phyloP scores from a whole-genome alignment of 2,797 vertebrate species.

The Lutjanus campechanus region DNA sequence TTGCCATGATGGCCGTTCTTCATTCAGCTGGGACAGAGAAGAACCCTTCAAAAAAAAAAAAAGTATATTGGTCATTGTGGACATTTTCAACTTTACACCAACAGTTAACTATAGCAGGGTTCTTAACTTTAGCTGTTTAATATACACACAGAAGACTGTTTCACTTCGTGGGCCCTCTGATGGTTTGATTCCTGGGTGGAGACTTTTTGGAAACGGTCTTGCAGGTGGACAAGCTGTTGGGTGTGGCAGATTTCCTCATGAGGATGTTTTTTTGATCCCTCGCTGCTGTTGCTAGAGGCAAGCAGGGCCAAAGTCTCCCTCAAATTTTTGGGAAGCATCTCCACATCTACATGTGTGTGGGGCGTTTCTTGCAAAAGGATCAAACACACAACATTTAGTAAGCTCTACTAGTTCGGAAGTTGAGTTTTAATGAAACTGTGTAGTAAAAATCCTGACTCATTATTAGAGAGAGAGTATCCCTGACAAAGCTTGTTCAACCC shows the following conservation, averaged over 20 bases:
- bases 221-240: neutral
- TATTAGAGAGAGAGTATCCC: neutral
- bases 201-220: conserved; percentile 19
- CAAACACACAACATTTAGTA: neutral
- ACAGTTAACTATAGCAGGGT: neutral
- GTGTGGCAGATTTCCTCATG: neutral
- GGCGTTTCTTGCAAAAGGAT: neutral
- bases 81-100: neutral
- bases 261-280: neutral
- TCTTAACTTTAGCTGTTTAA: neutral
- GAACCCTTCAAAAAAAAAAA: conserved; percentile 7
- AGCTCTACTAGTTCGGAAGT: neutral
- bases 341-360: conserved; percentile 25
- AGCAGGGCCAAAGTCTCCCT: conserved; percentile 32
- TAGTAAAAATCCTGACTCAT: neutral
- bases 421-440: neutral
- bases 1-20: conserved; percentile 1
- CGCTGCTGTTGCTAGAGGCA: neutral
- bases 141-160: neutral
- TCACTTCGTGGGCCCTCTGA: neutral
- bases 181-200: conserved; percentile 3
- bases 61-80: too few relatives aligned
- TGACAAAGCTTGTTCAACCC: neutral
- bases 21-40: conserved; percentile 24
- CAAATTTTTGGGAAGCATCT: conserved; percentile 16